Conservation (phyloP, 2,888 invertebrate genomes). For the Helobdella robusta region DNA sequence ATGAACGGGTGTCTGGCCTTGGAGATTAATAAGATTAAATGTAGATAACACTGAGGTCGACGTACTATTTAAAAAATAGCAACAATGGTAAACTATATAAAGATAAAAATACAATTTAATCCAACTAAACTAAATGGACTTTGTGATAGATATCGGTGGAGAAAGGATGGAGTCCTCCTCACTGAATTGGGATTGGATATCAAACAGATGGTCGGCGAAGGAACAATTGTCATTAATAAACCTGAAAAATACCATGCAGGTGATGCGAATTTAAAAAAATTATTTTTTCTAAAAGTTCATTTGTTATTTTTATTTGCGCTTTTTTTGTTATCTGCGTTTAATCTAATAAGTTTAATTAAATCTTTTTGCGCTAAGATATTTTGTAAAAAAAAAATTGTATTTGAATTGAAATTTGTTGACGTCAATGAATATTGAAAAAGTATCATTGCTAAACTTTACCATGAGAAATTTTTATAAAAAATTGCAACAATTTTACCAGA, state of each 20-base stretch:
- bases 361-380: neutral
- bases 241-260: conserved; percentile 23
- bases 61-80: neutral
- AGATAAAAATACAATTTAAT: too few species aligned
- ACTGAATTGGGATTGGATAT: conserved; percentile 16
- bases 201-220: conserved; percentile 17
- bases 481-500: too few species aligned
- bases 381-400: neutral
- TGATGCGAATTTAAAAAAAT: neutral
- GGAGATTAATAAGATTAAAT: neutral
- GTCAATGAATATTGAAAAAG: too few species aligned
- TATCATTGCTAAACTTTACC: too few species aligned
- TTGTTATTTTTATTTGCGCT: neutral
- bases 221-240: conserved; percentile 24
- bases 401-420: too few species aligned
- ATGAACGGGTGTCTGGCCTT: neutral
- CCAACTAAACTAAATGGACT: too few species aligned
- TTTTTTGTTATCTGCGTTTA: neutral
- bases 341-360: neutral
- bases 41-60: neutral
- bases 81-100: too few species aligned
- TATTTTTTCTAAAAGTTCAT: neutral
- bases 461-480: too few species aligned
- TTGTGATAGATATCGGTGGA: conserved; percentile 27
- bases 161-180: conserved; percentile 23